Evolutionary conservation across 2,797 vertebrate species (phyloP).

Genomic region (Sebastes baramenuke): DNA sequence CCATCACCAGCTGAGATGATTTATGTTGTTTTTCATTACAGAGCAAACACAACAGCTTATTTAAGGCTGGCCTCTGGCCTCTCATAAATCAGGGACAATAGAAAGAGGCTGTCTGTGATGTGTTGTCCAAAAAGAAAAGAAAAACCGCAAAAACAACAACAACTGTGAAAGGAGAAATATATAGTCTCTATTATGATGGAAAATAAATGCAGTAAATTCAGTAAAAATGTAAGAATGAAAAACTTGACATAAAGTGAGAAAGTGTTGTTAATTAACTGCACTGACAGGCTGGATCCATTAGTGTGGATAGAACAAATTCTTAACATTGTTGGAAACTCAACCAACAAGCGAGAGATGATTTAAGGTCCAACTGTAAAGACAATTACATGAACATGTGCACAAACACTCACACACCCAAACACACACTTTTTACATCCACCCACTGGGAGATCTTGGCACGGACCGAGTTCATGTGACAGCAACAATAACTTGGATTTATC

Average conservation of each 20-base stretch:
- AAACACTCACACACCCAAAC: not conserved
- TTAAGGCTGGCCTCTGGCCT: not conserved
- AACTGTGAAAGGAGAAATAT: not conserved
- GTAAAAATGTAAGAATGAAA: too few relatives aligned
- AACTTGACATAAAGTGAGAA: not conserved
- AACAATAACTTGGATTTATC: constrained; percentile 49
- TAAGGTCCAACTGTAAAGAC: not conserved
- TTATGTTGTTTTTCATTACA: not conserved
- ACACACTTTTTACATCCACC: constrained; percentile 10
- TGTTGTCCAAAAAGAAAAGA: not conserved
- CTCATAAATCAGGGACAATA: not conserved
- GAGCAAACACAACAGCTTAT: not conserved
- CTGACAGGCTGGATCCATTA: constrained; percentile 14
- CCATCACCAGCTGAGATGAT: not conserved
- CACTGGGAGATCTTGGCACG: constrained; percentile 20
- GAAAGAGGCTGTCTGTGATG: not conserved
- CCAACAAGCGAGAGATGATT: constrained; percentile 19
- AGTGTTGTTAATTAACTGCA: not conserved
- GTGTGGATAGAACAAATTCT: constrained; percentile 26
- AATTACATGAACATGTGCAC: not conserved
- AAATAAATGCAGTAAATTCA: too few relatives aligned
- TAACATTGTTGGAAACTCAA: constrained; percentile 26
- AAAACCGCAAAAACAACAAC: not conserved
- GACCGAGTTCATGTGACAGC: constrained; percentile 5
- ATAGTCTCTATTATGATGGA: not conserved